Percentiles rank a stretch among this genome's conserved stretches.
Evolutionary conservation across 2,888 invertebrate genomes (phyloP).

Genomic region (Stenchaetothrips biformis): DNA sequence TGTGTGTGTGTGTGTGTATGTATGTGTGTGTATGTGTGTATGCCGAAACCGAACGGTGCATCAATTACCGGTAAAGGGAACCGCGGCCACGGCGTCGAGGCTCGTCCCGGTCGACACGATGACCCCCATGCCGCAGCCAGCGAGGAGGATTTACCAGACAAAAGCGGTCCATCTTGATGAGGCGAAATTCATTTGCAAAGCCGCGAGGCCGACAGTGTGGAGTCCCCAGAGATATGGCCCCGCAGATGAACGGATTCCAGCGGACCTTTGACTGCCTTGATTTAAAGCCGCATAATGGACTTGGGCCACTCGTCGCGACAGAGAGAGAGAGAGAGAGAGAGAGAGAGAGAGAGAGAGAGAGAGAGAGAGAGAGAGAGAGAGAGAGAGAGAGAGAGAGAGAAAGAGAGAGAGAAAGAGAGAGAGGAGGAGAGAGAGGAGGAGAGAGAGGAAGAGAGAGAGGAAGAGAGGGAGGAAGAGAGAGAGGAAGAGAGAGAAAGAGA

Average conservation of each 20-base stretch:
- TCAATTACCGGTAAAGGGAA: no score
- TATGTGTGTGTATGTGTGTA: no score
- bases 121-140: neutral
- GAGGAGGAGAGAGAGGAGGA: no score
- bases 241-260: neutral
- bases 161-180: neutral
- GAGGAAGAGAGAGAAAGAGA: no score
- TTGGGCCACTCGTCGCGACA: neutral
- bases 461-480: neutral
- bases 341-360: neutral
- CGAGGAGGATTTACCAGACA: neutral
- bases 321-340: neutral
- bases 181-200: neutral
- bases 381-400: no score
- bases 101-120: neutral
- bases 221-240: no score
- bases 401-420: neutral
- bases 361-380: no score
- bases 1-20: no score
- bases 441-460: neutral
- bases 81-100: no score
- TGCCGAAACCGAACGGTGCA: no score
- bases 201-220: neutral
- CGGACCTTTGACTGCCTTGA: constrained; percentile 6
- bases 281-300: constrained; percentile 1